Evolutionary conservation across 2,113 vertebrate genomes (phyloP), one percentile per base, ranked within the genome.

Genomic region (Atherinomorus stipes): DNA sequence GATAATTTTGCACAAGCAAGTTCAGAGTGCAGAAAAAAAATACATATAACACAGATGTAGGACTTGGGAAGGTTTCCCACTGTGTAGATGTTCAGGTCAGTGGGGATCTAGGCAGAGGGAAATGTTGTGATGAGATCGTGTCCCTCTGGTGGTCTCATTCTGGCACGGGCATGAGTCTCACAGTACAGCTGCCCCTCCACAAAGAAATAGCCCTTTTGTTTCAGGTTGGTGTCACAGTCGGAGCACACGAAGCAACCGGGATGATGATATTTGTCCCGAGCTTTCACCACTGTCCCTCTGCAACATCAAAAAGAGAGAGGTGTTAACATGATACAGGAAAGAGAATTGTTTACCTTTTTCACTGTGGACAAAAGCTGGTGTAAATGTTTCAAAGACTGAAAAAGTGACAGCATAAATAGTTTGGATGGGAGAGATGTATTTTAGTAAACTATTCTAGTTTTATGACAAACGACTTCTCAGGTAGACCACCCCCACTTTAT

Each of bases 201-300:
- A 5, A 99, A 97, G 95, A 97, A 99, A 82, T 98, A 99, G 47
- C 98, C 98, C 82, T 95, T 96, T 74, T 99, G 98, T 85, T 99
- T 99, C 78, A 99, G 95, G 95, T 97, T 99, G 87, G 97, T 88
- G 64, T 94, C 94, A 28, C 98, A 99, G 94, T 98, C 97, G 0
- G 96, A 93, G 52, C 98, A 99, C 83, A 98, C 96, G 4, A 99
- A 99, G 88, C 98, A 99, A 47, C 96, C 97, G 0, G 98, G 98
- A 51, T 99, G 98, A 49, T 95, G 94, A 79, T 94, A 96, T 69
- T 97, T 99, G 37, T 99, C 98, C 44, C 95, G 94, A 0, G 96
- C 98, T 83, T 98, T 99, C 84, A 99, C 97, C 9, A 99, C 97
- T 0, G 96, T 95, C 71, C 98, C 98, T 1, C 98, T 99, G 61